These are phyloP conservation scores for Lithobates sylvaticus DNA, from an alignment of 2,797 vertebrate species.

Conservation along the genomic window DNA sequence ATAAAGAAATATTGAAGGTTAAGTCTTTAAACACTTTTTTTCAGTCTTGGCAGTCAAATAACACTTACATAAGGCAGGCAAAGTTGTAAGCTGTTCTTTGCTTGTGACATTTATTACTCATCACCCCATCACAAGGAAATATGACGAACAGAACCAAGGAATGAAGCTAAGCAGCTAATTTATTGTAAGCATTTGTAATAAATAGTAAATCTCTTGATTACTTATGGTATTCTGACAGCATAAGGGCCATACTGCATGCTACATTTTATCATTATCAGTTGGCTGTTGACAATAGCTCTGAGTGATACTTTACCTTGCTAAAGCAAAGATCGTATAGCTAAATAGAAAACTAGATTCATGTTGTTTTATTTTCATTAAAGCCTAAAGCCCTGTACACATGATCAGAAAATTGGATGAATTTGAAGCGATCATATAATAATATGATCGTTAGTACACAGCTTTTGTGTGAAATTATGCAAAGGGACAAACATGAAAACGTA, in stretches of 20 bases:
- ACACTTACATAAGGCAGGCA: constrained; percentile 18
- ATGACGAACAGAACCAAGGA: constrained; percentile 21
- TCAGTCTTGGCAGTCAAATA: constrained; percentile 7
- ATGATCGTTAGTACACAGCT: too few species aligned
- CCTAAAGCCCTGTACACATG: too few species aligned
- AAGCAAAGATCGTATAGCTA: neutral
- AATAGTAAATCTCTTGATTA: constrained; percentile 22
- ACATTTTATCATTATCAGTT: constrained; percentile 33
- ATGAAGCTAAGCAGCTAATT: constrained; percentile 27
- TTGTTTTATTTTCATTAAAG: too few species aligned
- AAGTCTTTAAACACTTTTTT: neutral
- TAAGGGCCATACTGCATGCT: neutral
- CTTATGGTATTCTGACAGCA: constrained; percentile 19
- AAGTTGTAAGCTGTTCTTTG: neutral
- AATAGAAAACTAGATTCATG: neutral
- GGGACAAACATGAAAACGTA: too few species aligned
- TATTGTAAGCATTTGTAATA: constrained; percentile 33
- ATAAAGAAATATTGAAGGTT: neutral
- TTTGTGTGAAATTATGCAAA: too few species aligned
- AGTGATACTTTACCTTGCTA: neutral
- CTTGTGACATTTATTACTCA: constrained; percentile 47
- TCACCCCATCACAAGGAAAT: constrained; percentile 25
- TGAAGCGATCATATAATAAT: too few species aligned
- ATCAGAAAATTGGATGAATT: too few species aligned
- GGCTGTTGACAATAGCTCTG: constrained; percentile 19